Evolutionary conservation across 2,113 vertebrate species (phyloP), one percentile per base, ranked within the genome.

Genomic region (Nestor notabilis): DNA sequence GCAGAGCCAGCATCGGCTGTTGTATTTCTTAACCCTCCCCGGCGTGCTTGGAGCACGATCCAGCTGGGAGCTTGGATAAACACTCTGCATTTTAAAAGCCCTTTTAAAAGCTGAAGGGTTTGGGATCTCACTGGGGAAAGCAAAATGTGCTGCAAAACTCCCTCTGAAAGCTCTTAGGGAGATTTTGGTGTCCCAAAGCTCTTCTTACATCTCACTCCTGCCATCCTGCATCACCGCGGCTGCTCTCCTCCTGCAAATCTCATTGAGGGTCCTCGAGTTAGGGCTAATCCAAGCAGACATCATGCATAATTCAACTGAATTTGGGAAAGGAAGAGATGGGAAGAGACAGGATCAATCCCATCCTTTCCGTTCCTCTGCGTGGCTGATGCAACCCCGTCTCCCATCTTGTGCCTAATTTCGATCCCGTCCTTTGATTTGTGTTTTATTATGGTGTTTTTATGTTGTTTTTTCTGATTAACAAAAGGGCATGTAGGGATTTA

Each of bases 11-110:
- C n/a, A n/a, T 17, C 5, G 3, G 7, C n/a, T 0, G 1, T 7
- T 41, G 39, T 15, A 8, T 46, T 61, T n/a, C 55, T 61, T 37
- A 53, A 31, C 13, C 5, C 20, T 66, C 18, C 44, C 9, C 1
- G 1, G 2, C 0, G 1, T 23, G 21, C 29, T 11, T 11, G 35
- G 56, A 69, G 20, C 64, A 19, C 0, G 21, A 12, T 28, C 10
- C 0, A 1, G 3, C 1, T 31, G 20, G 58, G 49, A 80, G 10
- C 27, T 35, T 7, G 33, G 68, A 37, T n/a, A 52, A 83, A 75
- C 18, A 13, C 43, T 47, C 29, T 1, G 6, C 25, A 2, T 43
- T 33, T n/a, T 5, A 9, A 76, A 43, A 80, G 9, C 50, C 20
- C 39, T 52, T 43, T 27, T 35, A 4, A 4, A 28, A 47, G 44